Evolutionary conservation across 1,140 invertebrate species (phyloP), one percentile per base, ranked within the genome.

Genomic region (Bombus vancouverensis): DNA sequence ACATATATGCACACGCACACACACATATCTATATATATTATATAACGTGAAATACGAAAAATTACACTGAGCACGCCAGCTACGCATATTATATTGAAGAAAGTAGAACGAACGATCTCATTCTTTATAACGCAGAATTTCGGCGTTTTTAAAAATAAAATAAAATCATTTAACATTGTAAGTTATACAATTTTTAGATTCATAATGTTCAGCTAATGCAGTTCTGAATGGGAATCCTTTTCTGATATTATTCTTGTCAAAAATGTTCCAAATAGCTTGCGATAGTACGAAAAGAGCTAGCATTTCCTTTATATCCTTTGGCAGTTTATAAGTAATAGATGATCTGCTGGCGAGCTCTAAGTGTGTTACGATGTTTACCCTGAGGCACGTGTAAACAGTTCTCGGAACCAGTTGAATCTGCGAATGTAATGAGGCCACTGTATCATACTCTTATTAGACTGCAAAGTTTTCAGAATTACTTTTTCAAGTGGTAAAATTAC

Each of bases 21-120:
- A 57, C 66, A 78, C 74, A 77, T 72, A 47, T 70, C 47, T 80
- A 47, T 70, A 53, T 70, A 83, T 28, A 77, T 53, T 53, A 22
- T 47, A n/a, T 73, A 62, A 79, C 53, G 39, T 72, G 83, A 84
- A 79, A 79, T 59, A 85, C 9, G 32, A 72, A 86, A 86, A 84
- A 83, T 73, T 37, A 72, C 72, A 47, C 68, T 42, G 65, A 81
- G 74, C 62, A 62, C 72, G 76, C 59, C 57, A 37, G 70, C 47
- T 53, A 53, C 62, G 39, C 13, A 3, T 4, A n/a, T n/a, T 28
- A 62, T 13, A 47, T 81, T 0, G 53, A 79, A 32, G 47, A 62
- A 77, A 76, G 12, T 44, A 53, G 71, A 82, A 70, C 47, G 18
- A 28, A 42, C 59, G 37, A 53, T n/a, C 59, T 73, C n/a, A 68